These are phyloP conservation scores for Tauraco erythrolophus DNA, from an alignment of 2,113 vertebrate species.

Conservation along the genomic window DNA sequence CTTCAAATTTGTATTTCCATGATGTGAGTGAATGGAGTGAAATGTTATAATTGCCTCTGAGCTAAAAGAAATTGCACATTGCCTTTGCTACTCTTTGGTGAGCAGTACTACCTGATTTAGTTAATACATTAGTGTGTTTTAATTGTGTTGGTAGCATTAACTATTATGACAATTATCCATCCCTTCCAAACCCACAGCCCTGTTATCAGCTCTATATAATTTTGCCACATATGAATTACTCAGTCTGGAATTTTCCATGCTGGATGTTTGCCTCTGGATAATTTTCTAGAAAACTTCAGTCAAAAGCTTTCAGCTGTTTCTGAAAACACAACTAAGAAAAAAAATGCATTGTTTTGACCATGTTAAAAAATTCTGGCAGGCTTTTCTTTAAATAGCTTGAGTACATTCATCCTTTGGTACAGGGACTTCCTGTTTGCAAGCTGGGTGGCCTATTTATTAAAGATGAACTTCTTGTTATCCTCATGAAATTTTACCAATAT, in stretches of 20 bases:
- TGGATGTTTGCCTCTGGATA: background rate
- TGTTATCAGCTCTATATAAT: background rate
- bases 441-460: background rate
- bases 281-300: background rate
- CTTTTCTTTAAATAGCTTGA: background rate
- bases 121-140: background rate
- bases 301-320: constrained; percentile 15
- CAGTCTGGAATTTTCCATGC: constrained; percentile 23
- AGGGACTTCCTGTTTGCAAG: background rate
- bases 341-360: background rate
- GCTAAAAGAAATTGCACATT: background rate
- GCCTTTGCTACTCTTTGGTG: background rate
- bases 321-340: background rate
- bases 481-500: background rate
- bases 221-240: background rate
- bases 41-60: background rate
- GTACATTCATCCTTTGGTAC: background rate
- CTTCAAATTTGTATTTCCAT: background rate
- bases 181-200: background rate
- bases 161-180: background rate
- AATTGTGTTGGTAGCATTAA: background rate
- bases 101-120: background rate
- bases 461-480: background rate
- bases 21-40: background rate
- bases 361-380: background rate